These are phyloP conservation scores for Scophthalmus maximus DNA, from an alignment of 2,113 vertebrate species.

Conservation along the genomic window DNA sequence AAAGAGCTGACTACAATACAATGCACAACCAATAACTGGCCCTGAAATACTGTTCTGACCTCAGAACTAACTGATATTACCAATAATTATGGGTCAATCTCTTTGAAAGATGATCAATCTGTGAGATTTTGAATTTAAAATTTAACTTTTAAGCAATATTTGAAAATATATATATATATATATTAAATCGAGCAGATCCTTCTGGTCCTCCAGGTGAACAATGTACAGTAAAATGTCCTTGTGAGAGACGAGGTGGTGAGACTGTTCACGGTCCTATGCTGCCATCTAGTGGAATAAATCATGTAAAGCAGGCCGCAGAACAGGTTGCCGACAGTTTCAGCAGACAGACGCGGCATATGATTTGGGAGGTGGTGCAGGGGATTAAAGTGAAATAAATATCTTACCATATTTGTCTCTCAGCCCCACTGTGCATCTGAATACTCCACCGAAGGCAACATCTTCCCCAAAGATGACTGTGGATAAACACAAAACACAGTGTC, in stretches of 20 bases:
- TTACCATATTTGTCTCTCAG: constrained; percentile 97
- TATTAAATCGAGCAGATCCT: constrained; percentile 60
- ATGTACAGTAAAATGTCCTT: constrained; percentile 27
- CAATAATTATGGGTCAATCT: neutral
- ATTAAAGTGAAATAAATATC: constrained; percentile 33
- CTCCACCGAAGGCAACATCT: constrained; percentile 97
- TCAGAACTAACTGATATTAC: neutral
- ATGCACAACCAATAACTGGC: neutral
- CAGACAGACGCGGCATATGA: neutral
- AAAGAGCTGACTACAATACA: neutral
- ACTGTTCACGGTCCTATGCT: constrained; percentile 38
- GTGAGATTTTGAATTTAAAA: neutral
- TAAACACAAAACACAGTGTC: constrained; percentile 34
- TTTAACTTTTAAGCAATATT: too few species aligned
- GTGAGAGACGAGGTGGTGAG: too few species aligned
- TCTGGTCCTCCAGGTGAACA: constrained; percentile 64
- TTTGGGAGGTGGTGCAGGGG: neutral
- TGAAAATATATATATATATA: too few species aligned
- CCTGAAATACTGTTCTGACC: too few species aligned
- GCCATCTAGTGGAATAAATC: constrained; percentile 63
- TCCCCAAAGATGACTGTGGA: constrained; percentile 96
- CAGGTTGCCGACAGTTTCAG: neutral
- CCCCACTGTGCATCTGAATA: constrained; percentile 98
- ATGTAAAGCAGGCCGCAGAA: neutral
- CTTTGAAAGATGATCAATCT: neutral